These are phyloP conservation scores for Cephus rjabovi DNA, from an alignment of 2,888 invertebrate genomes.

Conservation along the genomic window DNA sequence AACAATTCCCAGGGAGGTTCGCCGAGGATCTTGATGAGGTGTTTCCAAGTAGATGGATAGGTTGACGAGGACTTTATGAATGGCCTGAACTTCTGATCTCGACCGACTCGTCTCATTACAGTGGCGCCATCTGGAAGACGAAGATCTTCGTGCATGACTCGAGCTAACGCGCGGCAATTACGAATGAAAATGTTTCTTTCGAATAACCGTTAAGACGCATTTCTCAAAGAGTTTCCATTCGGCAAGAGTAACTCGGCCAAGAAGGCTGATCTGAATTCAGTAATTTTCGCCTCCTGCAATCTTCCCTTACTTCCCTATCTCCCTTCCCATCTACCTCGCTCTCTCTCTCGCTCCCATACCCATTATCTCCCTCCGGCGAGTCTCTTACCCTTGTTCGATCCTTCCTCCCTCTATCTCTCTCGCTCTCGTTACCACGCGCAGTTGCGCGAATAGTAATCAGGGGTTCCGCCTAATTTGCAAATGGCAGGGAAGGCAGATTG, in stretches of 20 bases:
- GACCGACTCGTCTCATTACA: background rate
- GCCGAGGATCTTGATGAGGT: slow-evolving; percentile 51
- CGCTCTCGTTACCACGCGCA: background rate
- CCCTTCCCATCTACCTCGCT: background rate
- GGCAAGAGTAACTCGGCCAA: background rate
- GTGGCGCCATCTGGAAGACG: background rate
- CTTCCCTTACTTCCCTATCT: background rate
- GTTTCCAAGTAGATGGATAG: slow-evolving; percentile 41
- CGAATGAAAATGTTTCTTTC: background rate
- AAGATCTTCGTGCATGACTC: background rate
- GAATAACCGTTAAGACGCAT: background rate
- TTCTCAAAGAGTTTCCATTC: background rate
- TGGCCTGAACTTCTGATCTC: slow-evolving; percentile 19
- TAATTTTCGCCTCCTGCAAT: background rate
- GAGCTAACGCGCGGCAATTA: background rate
- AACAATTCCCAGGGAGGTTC: slow-evolving; percentile 36
- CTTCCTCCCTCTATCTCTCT: background rate
- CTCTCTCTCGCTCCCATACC: background rate
- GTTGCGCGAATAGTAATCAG: slow-evolving; percentile 4
- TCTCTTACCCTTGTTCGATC: background rate
- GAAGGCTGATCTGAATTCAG: background rate
- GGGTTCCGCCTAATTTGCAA: slow-evolving; percentile 49
- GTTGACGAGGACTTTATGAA: slow-evolving; percentile 37
- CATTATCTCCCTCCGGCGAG: background rate
- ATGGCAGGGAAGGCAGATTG: slow-evolving; percentile 48